Evolutionary conservation across 2,888 invertebrate genomes (phyloP).

Genomic region (Chesias legatella): DNA sequence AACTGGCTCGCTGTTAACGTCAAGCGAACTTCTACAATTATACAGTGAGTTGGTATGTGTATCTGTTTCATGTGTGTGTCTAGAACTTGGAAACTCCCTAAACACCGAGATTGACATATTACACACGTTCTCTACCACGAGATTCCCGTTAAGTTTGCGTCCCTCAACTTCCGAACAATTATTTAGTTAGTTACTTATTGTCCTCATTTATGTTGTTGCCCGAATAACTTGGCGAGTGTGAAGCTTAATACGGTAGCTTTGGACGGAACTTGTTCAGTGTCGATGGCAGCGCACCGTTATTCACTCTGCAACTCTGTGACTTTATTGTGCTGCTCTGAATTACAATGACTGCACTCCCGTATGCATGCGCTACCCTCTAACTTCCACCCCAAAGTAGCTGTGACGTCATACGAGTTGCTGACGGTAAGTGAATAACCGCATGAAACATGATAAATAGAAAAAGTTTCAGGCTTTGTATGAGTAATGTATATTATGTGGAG

Average conservation of each 20-base stretch:
- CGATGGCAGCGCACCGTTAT: conserved; percentile 50
- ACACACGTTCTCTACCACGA: conserved; percentile 27
- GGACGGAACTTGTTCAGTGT: conserved; percentile 53
- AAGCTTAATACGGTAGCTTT: conserved; percentile 41
- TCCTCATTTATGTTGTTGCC: conserved; percentile 46
- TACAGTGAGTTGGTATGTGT: too few relatives aligned
- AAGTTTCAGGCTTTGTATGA: conserved; percentile 20
- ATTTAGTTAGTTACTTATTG: conserved; percentile 46
- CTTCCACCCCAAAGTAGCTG: conserved; percentile 29
- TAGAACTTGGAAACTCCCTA: not conserved
- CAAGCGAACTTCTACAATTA: too few relatives aligned
- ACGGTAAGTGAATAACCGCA: conserved; percentile 31
- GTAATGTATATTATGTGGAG: conserved; percentile 7
- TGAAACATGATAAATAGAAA: conserved; percentile 29
- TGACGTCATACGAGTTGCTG: conserved; percentile 28
- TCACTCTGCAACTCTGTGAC: conserved; percentile 41
- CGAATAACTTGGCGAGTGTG: conserved; percentile 41
- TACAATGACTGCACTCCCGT: conserved; percentile 41
- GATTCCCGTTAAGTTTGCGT: conserved; percentile 34
- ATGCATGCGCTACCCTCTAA: conserved; percentile 31
- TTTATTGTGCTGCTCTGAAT: conserved; percentile 43
- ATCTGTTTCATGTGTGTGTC: too few relatives aligned
- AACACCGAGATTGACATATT: conserved; percentile 17
- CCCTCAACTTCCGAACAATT: conserved; percentile 42
- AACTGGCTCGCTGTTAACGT: too few relatives aligned